Conservation (phyloP, 1,140 invertebrate genomes). For the Pygmarrhopalites habei region DNA sequence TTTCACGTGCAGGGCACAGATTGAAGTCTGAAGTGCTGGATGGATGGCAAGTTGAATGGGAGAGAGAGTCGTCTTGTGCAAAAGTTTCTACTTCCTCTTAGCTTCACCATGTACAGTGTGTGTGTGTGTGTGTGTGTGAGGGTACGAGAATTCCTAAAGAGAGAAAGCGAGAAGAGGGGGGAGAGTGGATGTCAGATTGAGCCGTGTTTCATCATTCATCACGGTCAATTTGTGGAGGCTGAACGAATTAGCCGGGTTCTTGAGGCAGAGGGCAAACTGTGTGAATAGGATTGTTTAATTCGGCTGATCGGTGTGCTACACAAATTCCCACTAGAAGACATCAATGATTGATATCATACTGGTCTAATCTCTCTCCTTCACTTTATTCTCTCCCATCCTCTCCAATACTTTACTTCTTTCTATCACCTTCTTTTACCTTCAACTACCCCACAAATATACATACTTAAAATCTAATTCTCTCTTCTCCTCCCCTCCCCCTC, state of each 20-base stretch:
- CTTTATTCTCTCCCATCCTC: constrained; percentile 1
- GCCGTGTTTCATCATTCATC: constrained; percentile 35
- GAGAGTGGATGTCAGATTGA: constrained; percentile 32
- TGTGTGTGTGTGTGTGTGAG: too few species aligned
- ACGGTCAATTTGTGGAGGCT: constrained; percentile 35
- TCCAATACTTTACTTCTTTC: constrained; percentile 7
- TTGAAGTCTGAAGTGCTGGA: background rate
- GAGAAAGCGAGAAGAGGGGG: constrained; percentile 2
- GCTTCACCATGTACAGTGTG: too few species aligned
- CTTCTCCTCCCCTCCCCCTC: too few species aligned
- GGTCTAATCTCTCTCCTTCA: background rate
- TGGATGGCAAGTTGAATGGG: background rate
- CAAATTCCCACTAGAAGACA: constrained; percentile 31
- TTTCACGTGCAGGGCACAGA: background rate
- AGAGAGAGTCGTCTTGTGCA: background rate
- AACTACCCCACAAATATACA: background rate
- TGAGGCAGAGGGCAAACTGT: constrained; percentile 8
- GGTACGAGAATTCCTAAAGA: too few species aligned
- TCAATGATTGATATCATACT: constrained; percentile 32
- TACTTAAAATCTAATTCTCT: too few species aligned
- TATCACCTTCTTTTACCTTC: background rate
- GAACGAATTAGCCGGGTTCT: constrained; percentile 29
- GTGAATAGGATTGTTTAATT: constrained; percentile 36
- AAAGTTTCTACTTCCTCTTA: too few species aligned
- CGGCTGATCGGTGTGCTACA: constrained; percentile 20